A percentile compares a stretch with the other conserved stretches of the same genome.
phyloP scores from a whole-genome alignment of 2,113 vertebrate genomes.

The Menura novaehollandiae region DNA sequence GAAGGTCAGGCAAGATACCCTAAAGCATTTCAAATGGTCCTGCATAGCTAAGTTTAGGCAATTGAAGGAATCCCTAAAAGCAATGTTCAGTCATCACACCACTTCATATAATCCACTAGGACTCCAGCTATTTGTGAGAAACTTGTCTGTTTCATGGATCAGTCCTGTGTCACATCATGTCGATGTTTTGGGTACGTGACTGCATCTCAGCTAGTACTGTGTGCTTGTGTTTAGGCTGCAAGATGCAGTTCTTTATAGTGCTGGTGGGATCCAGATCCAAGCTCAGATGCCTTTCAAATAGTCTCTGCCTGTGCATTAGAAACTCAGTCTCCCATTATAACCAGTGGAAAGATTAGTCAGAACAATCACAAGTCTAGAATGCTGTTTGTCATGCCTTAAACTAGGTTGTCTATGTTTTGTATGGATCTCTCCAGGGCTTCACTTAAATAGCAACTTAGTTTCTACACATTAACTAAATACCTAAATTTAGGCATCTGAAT shows the following conservation, averaged over 20 bases:
- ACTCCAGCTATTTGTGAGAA: not conserved
- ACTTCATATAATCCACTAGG: not conserved
- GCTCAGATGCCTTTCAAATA: not conserved
- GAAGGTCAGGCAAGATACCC: not conserved
- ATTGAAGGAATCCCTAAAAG: not conserved
- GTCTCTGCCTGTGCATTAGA: not conserved
- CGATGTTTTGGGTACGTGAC: not conserved
- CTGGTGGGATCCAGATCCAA: not conserved
- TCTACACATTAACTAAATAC: not conserved
- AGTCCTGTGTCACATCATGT: not conserved
- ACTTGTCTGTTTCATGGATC: not conserved
- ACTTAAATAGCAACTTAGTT: not conserved
- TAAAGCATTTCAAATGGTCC: not conserved
- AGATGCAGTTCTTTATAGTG: not conserved
- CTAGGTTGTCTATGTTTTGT: not conserved
- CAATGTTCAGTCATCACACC: accelerated
- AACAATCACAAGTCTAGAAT: not conserved
- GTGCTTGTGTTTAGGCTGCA: not conserved
- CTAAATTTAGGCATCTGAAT: not conserved
- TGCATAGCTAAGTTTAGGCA: not conserved
- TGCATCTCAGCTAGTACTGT: not conserved
- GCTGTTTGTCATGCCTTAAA: not conserved
- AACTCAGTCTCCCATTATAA: not conserved
- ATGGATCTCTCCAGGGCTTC: not conserved
- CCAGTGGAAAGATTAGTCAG: not conserved